These are phyloP conservation scores for Teleogryllus oceanicus DNA, from an alignment of 2,888 invertebrate genomes.

Conservation along the genomic window DNA sequence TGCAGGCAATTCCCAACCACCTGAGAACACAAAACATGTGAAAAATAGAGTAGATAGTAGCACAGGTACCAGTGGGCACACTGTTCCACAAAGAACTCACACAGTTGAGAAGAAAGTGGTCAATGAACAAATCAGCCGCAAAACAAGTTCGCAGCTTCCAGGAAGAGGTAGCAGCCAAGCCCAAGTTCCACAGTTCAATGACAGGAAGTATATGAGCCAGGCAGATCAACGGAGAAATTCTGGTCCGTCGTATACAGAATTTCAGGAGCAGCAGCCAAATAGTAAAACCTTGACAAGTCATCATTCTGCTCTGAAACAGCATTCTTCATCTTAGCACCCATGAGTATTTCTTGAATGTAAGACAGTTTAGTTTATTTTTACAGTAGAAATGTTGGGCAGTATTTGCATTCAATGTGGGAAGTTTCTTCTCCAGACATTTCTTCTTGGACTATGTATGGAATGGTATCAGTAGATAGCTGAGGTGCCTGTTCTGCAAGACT, in stretches of 20 bases:
- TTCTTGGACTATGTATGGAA: not conserved
- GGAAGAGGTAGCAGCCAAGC: not conserved
- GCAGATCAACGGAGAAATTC: conserved; percentile 5
- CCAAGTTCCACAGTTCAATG: conserved; percentile 1
- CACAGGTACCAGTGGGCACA: not conserved
- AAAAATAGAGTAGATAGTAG: not conserved
- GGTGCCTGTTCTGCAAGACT: conserved; percentile 18
- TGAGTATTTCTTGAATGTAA: conserved; percentile 23
- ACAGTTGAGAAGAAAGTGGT: not conserved
- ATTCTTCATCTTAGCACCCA: conserved; percentile 36
- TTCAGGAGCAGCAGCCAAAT: not conserved
- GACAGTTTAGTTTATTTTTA: not conserved
- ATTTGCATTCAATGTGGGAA: conserved; percentile 9
- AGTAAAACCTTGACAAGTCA: conserved; percentile 20
- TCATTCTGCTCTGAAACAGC: conserved; percentile 28
- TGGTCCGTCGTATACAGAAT: not conserved
- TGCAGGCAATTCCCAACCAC: not conserved
- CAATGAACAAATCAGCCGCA: not conserved
- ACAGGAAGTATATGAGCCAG: not conserved
- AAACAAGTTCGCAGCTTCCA: not conserved
- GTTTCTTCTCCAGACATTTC: not conserved
- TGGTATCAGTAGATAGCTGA: not conserved
- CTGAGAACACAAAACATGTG: not conserved
- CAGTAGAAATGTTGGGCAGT: not conserved
- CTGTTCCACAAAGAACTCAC: conserved; percentile 1